A percentile compares a stretch with the other conserved stretches of the same genome.
Conservation (phyloP, 2,113 vertebrate species). For the Chionomys nivalis region DNA sequence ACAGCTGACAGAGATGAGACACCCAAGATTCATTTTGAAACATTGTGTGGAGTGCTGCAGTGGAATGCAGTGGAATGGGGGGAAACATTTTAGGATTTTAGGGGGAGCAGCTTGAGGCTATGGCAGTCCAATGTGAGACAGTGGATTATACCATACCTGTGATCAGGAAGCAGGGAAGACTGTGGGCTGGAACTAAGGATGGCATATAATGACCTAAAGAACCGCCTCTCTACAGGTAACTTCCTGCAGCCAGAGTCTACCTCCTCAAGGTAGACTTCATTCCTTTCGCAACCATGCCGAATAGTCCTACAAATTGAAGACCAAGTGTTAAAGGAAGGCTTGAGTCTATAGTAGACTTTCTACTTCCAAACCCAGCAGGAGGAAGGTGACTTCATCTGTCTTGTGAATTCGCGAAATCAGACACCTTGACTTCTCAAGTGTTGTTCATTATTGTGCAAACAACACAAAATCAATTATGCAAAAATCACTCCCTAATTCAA, state of each 20-base stretch:
- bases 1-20: neutral
- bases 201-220: neutral
- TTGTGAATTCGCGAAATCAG: neutral
- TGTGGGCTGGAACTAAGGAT: neutral
- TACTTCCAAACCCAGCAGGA: neutral
- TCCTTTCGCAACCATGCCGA: neutral
- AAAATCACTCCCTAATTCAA: conserved; percentile 45
- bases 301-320: neutral
- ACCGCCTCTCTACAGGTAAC: neutral
- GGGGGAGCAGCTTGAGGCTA: neutral
- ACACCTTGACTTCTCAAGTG: neutral
- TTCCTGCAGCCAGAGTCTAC: neutral
- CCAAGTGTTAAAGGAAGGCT: neutral
- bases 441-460: conserved; percentile 18
- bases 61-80: too few relatives aligned
- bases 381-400: neutral
- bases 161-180: neutral
- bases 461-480: neutral
- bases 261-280: neutral
- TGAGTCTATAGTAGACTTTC: neutral
- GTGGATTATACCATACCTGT: neutral
- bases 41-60: neutral
- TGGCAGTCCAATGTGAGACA: too few relatives aligned
- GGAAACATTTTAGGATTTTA: too few relatives aligned
- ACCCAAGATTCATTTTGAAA: neutral